Percentiles rank a stretch among this genome's conserved stretches.
These are phyloP conservation scores for Pseudomyrmex pallidus DNA, from an alignment of 1,140 invertebrate species.

Conservation along the genomic window DNA sequence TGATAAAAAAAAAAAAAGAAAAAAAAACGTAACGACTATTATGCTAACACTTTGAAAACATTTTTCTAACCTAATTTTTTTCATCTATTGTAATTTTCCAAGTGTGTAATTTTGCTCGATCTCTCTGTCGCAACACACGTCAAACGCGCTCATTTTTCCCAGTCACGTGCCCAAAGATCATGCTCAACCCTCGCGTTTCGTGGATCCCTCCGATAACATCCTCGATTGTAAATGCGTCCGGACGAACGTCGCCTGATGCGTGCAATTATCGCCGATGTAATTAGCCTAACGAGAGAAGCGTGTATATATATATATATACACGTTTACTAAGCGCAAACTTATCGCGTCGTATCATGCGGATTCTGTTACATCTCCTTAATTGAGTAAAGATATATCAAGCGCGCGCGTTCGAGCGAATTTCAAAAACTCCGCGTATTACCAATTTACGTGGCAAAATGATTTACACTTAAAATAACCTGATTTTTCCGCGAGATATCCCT, in stretches of 20 bases:
- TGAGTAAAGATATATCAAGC: conserved; percentile 15
- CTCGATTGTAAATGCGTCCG: conserved; percentile 14
- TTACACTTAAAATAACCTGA: background rate
- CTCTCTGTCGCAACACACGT: background rate
- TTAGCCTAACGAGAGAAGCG: conserved; percentile 54
- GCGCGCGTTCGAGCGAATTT: conserved; percentile 10
- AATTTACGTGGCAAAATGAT: background rate
- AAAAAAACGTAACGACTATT: background rate
- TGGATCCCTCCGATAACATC: conserved; percentile 44
- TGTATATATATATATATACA: background rate
- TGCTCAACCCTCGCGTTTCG: conserved; percentile 6
- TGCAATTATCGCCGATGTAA: conserved; percentile 53
- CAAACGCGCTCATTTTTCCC: background rate
- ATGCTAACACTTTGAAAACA: background rate
- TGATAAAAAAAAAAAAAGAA: background rate
- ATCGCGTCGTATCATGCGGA: conserved; percentile 6
- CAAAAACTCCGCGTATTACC: background rate
- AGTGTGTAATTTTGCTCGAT: background rate
- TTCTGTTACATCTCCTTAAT: conserved; percentile 28
- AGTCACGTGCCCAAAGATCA: conserved; percentile 32
- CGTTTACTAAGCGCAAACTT: conserved; percentile 4
- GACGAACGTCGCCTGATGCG: conserved; percentile 7
- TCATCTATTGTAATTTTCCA: too few species aligned
- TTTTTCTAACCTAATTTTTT: background rate
- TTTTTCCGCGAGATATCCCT: conserved; percentile 15